Conservation (phyloP, 1,140 invertebrate genomes). For the Euborellia annulipes region DNA sequence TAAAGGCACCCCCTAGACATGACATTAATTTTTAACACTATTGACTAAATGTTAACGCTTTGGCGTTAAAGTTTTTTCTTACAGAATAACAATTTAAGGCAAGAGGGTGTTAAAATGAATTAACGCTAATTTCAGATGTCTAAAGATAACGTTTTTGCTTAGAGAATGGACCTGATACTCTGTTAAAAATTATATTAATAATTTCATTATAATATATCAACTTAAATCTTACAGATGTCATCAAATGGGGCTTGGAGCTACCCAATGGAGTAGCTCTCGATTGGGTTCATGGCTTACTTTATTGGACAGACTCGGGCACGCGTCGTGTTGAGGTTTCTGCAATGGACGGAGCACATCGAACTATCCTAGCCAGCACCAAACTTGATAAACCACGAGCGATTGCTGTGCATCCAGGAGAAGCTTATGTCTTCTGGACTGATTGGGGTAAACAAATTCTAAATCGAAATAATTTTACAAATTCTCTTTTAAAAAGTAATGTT, state of each 20-base stretch:
- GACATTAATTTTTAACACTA: too few species aligned
- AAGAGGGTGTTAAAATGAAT: too few species aligned
- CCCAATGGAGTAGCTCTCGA: slow-evolving; percentile 68
- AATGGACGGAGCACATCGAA: slow-evolving; percentile 51
- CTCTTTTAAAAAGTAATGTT: background rate
- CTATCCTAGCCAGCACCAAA: slow-evolving; percentile 53
- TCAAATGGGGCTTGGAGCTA: slow-evolving; percentile 59
- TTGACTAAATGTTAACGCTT: too few species aligned
- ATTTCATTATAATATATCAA: background rate
- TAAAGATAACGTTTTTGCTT: too few species aligned
- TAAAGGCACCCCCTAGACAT: too few species aligned
- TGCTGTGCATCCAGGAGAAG: slow-evolving; percentile 64
- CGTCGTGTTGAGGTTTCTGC: slow-evolving; percentile 63
- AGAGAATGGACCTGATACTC: too few species aligned
- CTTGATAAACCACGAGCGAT: slow-evolving; percentile 68
- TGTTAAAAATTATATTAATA: too few species aligned
- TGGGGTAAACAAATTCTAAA: slow-evolving; percentile 45
- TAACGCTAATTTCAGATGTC: too few species aligned
- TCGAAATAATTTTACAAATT: background rate
- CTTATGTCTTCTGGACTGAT: slow-evolving; percentile 78
- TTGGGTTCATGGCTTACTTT: slow-evolving; percentile 71
- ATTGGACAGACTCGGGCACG: slow-evolving; percentile 76
- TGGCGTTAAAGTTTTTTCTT: too few species aligned
- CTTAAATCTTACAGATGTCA: slow-evolving; percentile 36
- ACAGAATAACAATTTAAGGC: too few species aligned